Percentiles rank a stretch among this genome's conserved stretches.
phyloP scores from a whole-genome alignment of 2,888 invertebrate genomes.

The Thereva unica region DNA sequence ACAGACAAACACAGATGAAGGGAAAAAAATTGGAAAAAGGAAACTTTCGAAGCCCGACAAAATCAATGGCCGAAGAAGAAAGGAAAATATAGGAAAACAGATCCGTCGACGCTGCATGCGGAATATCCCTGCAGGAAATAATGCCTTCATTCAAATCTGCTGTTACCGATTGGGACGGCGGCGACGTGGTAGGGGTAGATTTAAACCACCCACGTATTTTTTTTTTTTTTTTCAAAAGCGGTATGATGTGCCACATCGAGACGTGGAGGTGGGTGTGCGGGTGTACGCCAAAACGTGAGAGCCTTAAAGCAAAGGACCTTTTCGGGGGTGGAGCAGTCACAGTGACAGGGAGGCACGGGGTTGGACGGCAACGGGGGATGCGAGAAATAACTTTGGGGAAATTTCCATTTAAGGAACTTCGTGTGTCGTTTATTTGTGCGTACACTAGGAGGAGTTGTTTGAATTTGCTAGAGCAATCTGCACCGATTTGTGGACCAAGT shows the following conservation, averaged over 20 bases:
- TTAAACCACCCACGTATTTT: conserved; percentile 8
- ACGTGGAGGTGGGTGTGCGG: not conserved
- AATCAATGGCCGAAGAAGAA: conserved; percentile 39
- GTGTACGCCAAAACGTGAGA: no score
- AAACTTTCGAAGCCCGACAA: conserved; percentile 39
- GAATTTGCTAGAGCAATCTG: conserved; percentile 32
- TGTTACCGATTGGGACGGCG: conserved; percentile 15
- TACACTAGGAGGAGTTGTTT: conserved; percentile 23
- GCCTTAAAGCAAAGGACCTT: no score
- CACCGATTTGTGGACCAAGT: conserved; percentile 31
- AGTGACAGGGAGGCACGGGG: no score
- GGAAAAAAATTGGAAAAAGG: conserved; percentile 37
- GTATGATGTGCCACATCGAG: conserved; percentile 10
- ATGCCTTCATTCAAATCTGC: conserved; percentile 34
- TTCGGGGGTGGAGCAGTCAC: no score
- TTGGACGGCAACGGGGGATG: conserved; percentile 14
- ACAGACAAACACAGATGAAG: conserved; percentile 35
- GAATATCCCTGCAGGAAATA: conserved; percentile 32
- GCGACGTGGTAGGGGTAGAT: not conserved
- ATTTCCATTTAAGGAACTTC: conserved; percentile 37
- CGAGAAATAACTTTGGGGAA: conserved; percentile 36
- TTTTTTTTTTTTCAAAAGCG: conserved; percentile 24
- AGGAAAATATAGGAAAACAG: conserved; percentile 16
- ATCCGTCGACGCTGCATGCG: conserved; percentile 26
- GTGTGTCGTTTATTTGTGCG: conserved; percentile 33